Percentiles rank a stretch among this genome's conserved stretches.
Evolutionary conservation across 2,113 vertebrate genomes (phyloP).

Genomic region (Diphyllodes magnificus): DNA sequence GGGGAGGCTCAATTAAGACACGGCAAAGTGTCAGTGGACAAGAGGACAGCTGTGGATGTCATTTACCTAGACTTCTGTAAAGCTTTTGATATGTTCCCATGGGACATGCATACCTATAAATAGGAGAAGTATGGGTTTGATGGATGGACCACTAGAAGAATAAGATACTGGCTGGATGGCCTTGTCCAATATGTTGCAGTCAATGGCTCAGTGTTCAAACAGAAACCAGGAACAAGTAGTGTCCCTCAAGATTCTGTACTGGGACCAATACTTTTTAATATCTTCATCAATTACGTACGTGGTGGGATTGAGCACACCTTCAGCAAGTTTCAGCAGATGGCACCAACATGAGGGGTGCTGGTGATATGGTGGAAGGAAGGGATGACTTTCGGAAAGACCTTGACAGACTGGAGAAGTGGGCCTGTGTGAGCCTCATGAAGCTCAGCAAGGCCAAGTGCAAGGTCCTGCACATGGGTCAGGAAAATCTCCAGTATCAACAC

Average conservation of each 20-base stretch:
- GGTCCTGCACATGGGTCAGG: rapidly evolving
- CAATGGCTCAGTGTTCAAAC: not conserved
- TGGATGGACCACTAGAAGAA: too few species aligned
- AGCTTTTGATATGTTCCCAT: not conserved
- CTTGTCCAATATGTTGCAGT: not conserved
- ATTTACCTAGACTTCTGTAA: not conserved
- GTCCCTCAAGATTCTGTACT: not conserved
- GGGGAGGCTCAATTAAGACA: too few species aligned
- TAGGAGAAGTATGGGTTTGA: not conserved
- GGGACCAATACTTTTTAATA: not conserved
- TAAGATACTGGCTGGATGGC: not conserved
- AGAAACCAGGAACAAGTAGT: not conserved
- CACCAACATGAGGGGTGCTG: not conserved
- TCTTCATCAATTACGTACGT: not conserved
- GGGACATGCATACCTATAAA: not conserved
- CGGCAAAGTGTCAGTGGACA: not conserved
- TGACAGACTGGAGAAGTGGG: not conserved
- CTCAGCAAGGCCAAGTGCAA: not conserved
- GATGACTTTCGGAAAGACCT: not conserved
- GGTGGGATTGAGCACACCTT: rapidly evolving
- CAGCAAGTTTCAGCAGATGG: not conserved
- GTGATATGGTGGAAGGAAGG: rapidly evolving
- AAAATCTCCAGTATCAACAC: not conserved
- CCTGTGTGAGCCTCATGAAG: not conserved
- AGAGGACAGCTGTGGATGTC: not conserved